Conservation (phyloP, 2,888 invertebrate species). For the Macrophya alboannulata region DNA sequence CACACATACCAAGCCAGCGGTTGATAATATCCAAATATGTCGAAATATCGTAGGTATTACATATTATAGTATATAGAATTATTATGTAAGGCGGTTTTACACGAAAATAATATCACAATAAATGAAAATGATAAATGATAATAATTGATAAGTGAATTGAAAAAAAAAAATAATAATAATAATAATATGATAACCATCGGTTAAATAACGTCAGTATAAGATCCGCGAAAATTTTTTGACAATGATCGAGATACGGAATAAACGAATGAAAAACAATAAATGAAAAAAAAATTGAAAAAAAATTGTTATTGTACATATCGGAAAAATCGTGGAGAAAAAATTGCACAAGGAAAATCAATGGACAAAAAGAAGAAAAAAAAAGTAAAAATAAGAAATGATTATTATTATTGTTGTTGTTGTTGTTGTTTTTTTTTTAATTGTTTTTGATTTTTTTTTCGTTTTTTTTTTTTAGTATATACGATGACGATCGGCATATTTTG, state of each 20-base stretch:
- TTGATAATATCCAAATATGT: conserved; percentile 25
- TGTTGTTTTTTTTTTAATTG: not conserved
- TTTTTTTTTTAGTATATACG: not conserved
- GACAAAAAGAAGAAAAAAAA: not conserved
- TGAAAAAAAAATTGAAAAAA: not conserved
- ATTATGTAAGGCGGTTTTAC: not conserved
- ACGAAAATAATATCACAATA: not conserved
- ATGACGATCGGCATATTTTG: not conserved
- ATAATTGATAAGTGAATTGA: not conserved
- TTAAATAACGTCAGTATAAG: not conserved
- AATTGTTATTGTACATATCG: not conserved
- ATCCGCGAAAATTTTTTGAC: not conserved
- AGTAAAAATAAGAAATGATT: not conserved
- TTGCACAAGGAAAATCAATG: not conserved
- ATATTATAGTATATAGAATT: not conserved
- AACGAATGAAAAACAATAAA: not conserved
- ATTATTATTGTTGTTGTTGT: not conserved
- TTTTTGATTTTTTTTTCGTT: not conserved
- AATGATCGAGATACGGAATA: not conserved
- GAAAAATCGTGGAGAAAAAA: not conserved
- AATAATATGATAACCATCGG: not conserved
- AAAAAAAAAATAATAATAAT: not conserved
- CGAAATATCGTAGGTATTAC: not conserved
- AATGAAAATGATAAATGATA: not conserved
- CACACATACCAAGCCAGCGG: conserved; percentile 44